Evolutionary conservation across 2,797 vertebrate genomes (phyloP).

Genomic region (Rostrhamus sociabilis): DNA sequence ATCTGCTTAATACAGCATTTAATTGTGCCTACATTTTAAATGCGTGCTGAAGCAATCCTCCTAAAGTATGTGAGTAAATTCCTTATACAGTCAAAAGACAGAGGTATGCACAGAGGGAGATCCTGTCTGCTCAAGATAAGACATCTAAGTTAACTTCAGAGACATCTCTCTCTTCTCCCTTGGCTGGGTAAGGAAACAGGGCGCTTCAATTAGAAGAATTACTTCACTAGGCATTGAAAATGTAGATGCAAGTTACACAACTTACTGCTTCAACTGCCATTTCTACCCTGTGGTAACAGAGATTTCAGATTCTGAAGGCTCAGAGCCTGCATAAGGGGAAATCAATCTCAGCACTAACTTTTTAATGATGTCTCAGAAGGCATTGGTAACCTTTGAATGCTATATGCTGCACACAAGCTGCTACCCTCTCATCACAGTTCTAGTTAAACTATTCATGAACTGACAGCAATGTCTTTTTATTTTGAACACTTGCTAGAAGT

Average conservation of each 20-base stretch:
- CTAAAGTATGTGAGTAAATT: not conserved
- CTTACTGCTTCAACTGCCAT: not conserved
- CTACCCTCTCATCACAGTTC: not conserved
- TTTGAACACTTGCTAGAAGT: not conserved
- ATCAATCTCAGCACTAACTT: not conserved
- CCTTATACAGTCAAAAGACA: slow-evolving; percentile 47
- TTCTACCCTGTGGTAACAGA: not conserved
- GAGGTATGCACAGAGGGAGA: not conserved
- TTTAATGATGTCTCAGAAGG: slow-evolving; percentile 12
- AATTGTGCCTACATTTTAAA: not conserved
- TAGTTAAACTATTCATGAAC: not conserved
- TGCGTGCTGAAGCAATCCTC: not conserved
- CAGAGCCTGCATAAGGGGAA: not conserved
- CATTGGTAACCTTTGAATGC: not conserved
- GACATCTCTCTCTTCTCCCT: not conserved
- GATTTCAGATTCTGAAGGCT: not conserved
- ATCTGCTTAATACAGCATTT: slow-evolving; percentile 17
- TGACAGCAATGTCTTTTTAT: not conserved
- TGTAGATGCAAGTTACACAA: not conserved
- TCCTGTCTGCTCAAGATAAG: slow-evolving; percentile 18
- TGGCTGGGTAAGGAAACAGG: not conserved
- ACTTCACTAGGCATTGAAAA: not conserved
- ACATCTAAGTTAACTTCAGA: not conserved
- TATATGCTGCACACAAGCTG: not conserved
- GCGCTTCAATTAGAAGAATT: not conserved